Base-by-base conservation (phyloP, 2,113 vertebrate species). In the Ciconia maguari region DNA sequence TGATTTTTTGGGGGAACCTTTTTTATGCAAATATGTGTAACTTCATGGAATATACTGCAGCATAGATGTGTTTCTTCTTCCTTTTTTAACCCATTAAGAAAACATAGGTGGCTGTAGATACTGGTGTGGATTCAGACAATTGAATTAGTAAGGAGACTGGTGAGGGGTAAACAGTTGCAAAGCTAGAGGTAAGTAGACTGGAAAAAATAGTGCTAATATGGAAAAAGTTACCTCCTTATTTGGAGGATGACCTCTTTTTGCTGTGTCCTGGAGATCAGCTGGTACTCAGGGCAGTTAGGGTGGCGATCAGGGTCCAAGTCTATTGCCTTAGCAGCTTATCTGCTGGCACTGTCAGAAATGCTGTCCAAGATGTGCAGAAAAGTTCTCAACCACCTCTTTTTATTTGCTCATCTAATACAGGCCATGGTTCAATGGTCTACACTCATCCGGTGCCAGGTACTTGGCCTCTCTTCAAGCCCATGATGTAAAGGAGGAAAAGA, bases 321-420 rank as follows among this genome's bases (percentile, higher is more conserved):
- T 78, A 14, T 11, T 11, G 26, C 27, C 54, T 86, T 77, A 62
- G 38, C 22, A 61, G 15, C 11, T 49, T 57, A 82, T 42, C 51
- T 89, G 3, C 20, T 57, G 41, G 29, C 24, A 32, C 44, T 76
- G 16, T 55, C 61, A 87, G 74, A 87, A 82, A 78, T 20, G 17
- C 17, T 58, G 41, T 25, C 24, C 46, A 34, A 57, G 46, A 51
- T 24, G 22, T 26, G 6, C 27, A 74, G 32, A 62, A 78, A 70
- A 75, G 15, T 66, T 89, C 42, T 51, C 46, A 66, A 8, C 62
- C n/a, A 71, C 16, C 42, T 91, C 13, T 68, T 61, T 76, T 57
- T 41, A 58, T 65, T 74, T 62, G 25, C 5, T 89, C 1, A 22
- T 61, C 19, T 80, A 13, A 11, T 24, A 32, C 0, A 0, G 68